Percentiles rank a stretch among this genome's conserved stretches.
phyloP scores from a whole-genome alignment of 2,888 invertebrate species.

The Drosophila atripex region DNA sequence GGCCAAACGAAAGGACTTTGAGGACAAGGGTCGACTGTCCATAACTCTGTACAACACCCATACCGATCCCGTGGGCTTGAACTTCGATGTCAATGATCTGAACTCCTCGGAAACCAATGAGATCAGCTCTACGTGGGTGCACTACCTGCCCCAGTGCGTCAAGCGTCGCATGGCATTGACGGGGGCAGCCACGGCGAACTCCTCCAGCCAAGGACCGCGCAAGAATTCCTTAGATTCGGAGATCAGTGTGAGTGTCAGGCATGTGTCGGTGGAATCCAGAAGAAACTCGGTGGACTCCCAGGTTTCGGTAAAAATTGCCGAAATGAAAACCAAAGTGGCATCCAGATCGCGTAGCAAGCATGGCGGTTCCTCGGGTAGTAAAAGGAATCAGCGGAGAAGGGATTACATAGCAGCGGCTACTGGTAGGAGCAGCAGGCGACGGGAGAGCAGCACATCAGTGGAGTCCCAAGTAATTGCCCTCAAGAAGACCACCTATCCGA shows the following conservation, averaged over 20 bases:
- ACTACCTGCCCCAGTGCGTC: conserved; percentile 93
- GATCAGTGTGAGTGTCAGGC: conserved; percentile 91
- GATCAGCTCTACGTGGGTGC: conserved; percentile 96
- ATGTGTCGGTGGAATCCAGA: conserved; percentile 93
- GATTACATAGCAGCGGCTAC: conserved; percentile 80
- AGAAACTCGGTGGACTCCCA: conserved; percentile 95
- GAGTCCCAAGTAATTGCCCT: conserved; percentile 89
- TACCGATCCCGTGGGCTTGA: conserved; percentile 94
- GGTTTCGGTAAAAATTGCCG: conserved; percentile 91
- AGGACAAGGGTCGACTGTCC: conserved; percentile 92
- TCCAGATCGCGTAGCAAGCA: conserved; percentile 84
- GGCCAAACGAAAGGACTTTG: conserved; percentile 93
- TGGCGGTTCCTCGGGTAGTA: conserved; percentile 60
- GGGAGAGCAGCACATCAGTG: conserved; percentile 91
- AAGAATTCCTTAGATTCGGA: conserved; percentile 88
- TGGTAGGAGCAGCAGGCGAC: conserved; percentile 78
- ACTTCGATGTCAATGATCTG: conserved; percentile 86
- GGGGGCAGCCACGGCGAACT: conserved; percentile 84
- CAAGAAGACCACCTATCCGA: conserved; percentile 83
- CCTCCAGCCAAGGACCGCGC: conserved; percentile 86
- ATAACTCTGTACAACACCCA: conserved; percentile 94
- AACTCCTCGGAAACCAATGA: conserved; percentile 92
- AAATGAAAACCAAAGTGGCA: conserved; percentile 90
- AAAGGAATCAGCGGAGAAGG: conserved; percentile 77
- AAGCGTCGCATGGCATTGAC: conserved; percentile 93